Evolutionary conservation across 1,140 invertebrate genomes (phyloP), one percentile per base, ranked within the genome.

Genomic region (Scaptomyza hsui): DNA sequence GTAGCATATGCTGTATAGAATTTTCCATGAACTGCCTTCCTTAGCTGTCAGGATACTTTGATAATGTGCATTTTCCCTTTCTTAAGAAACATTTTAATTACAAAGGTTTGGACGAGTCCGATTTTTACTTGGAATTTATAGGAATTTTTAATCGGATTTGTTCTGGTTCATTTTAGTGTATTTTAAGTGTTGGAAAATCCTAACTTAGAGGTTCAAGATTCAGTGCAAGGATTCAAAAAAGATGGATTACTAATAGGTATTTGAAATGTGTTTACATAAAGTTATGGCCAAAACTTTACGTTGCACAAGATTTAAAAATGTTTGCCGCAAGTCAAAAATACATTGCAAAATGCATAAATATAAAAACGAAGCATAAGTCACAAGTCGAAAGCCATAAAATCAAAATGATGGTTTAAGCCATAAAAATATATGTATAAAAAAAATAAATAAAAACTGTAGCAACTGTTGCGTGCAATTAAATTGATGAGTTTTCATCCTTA

Each of bases 381-480:
- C 7, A 53, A 45, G 13, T 15, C 26, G 19, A n/a, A 1, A 52
- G 29, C 49, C 52, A 44, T 71, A 65, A 71, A 65, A 63, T 62
- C 65, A 69, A 48, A 69, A 63, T 52, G 56, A 48, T 57, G 53
- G 15, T 13, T 37, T 45, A 35, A 12, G 15, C 1, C 49, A 62
- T 63, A 44, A 63, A 63, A 70, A 13, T 21, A 32, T 29, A 29
- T n/a, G n/a, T n/a, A n/a, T n/a, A n/a, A n/a, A 19, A 39, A 37
- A 12, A 10, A 13, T 1, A 29, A 26, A 6, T 6, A 26, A 26
- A 57, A 64, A 39, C 12, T n/a, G 41, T 19, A 32, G 45, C 68
- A 71, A 71, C 68, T 71, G 68, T 71, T 71, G 68, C 61, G 65
- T 59, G 68, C 37, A n/a, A 65, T 71, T 42, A 71, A 57, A 51